phyloP scores from a whole-genome alignment of 2,113 vertebrate genomes.

The Calyptommatus sinebrachiatus region DNA sequence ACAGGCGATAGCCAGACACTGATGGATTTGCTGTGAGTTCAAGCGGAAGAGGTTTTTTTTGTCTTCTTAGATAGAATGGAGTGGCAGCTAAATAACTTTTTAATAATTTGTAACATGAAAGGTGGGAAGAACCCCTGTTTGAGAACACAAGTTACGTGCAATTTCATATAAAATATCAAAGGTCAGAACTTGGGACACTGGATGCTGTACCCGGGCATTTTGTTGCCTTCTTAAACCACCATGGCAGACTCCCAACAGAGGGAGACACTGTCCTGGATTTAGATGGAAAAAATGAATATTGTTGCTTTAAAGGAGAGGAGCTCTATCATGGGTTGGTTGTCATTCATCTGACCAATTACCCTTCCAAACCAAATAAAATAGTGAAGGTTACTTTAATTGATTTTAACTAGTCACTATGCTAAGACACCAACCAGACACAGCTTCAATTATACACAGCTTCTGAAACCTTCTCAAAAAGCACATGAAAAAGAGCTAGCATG shows the following conservation, averaged over 20 bases:
- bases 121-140: not conserved
- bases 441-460: too few relatives aligned
- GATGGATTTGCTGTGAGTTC: constrained; percentile 57
- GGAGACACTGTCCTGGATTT: not conserved
- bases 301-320: not conserved
- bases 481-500: too few relatives aligned
- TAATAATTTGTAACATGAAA: constrained; percentile 12
- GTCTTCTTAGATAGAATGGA: constrained; percentile 36
- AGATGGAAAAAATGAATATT: not conserved
- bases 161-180: not conserved
- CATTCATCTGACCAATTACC: too few relatives aligned
- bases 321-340: too few relatives aligned
- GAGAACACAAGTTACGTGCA: not conserved
- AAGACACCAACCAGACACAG: too few relatives aligned
- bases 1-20: not conserved
- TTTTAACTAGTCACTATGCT: too few relatives aligned
- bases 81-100: constrained; percentile 52
- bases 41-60: constrained; percentile 23
- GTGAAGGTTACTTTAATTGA: too few relatives aligned
- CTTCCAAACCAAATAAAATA: too few relatives aligned
- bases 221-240: not conserved
- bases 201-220: not conserved
- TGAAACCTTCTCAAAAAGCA: too few relatives aligned
- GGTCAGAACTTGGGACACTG: not conserved
- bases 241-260: not conserved